phyloP scores from a whole-genome alignment of 1,140 invertebrate species.

The Pseudomyrmex concolor region DNA sequence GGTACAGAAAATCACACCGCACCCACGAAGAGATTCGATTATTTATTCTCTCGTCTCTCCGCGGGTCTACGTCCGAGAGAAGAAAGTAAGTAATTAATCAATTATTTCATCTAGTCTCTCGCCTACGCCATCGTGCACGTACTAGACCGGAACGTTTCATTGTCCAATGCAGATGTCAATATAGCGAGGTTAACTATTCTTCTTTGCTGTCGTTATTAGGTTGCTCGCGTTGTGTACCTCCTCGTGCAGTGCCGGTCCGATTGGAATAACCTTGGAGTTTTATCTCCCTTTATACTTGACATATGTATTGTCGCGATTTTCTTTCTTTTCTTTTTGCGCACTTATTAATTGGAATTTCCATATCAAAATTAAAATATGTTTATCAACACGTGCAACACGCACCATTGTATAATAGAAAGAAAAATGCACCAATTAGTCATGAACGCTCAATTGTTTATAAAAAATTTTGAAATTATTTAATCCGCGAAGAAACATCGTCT shows the following conservation, averaged over 20 bases:
- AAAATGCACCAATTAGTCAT: no score
- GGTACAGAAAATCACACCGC: neutral
- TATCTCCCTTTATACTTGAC: neutral
- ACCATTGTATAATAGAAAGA: no score
- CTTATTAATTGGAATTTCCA: no score
- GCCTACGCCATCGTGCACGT: conserved; percentile 73
- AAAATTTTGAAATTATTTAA: no score
- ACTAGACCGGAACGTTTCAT: conserved; percentile 74
- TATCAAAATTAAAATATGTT: no score
- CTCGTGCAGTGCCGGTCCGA: neutral
- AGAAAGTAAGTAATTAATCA: conserved; percentile 80
- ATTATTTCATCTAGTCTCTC: conserved; percentile 76
- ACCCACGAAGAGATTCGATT: neutral
- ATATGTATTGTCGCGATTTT: neutral
- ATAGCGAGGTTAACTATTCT: conserved; percentile 80
- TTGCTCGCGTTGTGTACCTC: conserved; percentile 52
- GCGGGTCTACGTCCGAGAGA: neutral
- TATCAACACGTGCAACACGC: no score
- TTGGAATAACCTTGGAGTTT: conserved; percentile 9
- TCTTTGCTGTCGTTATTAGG: conserved; percentile 73
- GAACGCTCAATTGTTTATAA: no score
- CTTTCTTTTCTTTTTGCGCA: no score
- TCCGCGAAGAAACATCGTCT: no score
- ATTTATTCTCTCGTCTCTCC: neutral
- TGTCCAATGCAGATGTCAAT: conserved; percentile 82